Percentiles rank a stretch among this genome's conserved stretches.
phyloP scores from a whole-genome alignment of 2,888 invertebrate genomes.

The Onthophagus sagittarius region DNA sequence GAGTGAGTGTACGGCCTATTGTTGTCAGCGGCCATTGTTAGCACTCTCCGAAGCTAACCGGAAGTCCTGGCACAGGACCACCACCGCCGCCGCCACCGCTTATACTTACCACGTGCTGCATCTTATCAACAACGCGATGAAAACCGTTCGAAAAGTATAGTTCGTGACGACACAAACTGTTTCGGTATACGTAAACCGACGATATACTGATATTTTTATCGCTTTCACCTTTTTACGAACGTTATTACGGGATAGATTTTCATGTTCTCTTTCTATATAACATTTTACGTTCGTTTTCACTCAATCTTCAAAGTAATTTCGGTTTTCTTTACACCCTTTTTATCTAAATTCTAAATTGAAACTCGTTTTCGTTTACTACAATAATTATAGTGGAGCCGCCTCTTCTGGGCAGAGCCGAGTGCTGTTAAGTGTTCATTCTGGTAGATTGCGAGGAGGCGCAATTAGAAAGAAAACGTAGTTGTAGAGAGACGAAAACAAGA shows the following conservation, averaged over 20 bases:
- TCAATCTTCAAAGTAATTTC: background rate
- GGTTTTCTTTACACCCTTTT: background rate
- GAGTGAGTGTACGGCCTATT: constrained; percentile 39
- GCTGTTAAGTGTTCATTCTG: constrained; percentile 19
- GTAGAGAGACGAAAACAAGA: constrained; percentile 17
- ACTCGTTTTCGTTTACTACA: constrained; percentile 4
- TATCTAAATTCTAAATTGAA: background rate
- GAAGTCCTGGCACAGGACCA: constrained; percentile 38
- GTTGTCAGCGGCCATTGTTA: constrained; percentile 43
- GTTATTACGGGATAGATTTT: too few species aligned
- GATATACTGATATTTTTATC: background rate
- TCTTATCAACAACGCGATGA: constrained; percentile 12
- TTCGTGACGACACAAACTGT: background rate
- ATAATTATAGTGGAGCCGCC: background rate
- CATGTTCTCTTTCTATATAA: too few species aligned
- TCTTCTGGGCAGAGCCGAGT: constrained; percentile 1
- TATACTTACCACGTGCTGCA: constrained; percentile 4
- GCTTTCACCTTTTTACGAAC: background rate
- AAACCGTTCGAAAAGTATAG: background rate
- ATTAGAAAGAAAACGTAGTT: constrained; percentile 21
- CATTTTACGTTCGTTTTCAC: background rate
- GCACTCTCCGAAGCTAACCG: constrained; percentile 38
- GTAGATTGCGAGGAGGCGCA: constrained; percentile 16
- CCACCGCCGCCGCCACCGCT: background rate
- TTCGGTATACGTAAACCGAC: too few species aligned